Evolutionary conservation across 2,797 vertebrate species (phyloP).

Genomic region (Neoniphon sammara): DNA sequence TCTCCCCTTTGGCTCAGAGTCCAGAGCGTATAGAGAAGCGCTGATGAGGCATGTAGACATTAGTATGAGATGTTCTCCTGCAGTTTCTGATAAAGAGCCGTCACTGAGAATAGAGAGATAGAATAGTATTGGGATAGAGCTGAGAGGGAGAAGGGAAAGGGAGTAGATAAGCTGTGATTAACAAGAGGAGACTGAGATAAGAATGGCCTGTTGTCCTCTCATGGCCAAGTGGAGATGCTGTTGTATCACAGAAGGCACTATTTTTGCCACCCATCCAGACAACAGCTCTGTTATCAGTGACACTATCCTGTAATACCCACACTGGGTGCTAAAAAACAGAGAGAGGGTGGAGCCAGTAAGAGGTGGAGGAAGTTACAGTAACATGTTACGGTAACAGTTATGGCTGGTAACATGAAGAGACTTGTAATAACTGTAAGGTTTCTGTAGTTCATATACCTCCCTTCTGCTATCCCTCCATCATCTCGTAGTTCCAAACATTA

Average conservation of each 20-base stretch:
- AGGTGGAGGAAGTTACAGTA: slow-evolving; percentile 5
- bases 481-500: too few relatives aligned
- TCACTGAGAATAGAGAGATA: not conserved
- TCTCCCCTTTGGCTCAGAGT: slow-evolving; percentile 17
- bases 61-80: slow-evolving; percentile 48
- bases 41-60: slow-evolving; percentile 30
- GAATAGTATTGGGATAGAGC: slow-evolving; percentile 2
- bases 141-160: slow-evolving; percentile 17
- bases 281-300: slow-evolving; percentile 48
- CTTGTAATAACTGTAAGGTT: too few relatives aligned
- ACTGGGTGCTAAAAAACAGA: slow-evolving; percentile 11
- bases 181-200: slow-evolving; percentile 55
- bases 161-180: slow-evolving; percentile 31
- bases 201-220: slow-evolving; percentile 40
- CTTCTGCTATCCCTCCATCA: too few relatives aligned
- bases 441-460: too few relatives aligned
- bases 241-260: slow-evolving; percentile 52
- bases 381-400: too few relatives aligned
- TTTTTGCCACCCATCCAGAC: slow-evolving; percentile 49
- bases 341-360: slow-evolving; percentile 2
- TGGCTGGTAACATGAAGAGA: not conserved
- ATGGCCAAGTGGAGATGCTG: slow-evolving; percentile 43
- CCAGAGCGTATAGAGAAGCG: slow-evolving; percentile 4
- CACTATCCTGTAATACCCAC: slow-evolving; percentile 19
- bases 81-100: slow-evolving; percentile 60